Base-by-base conservation (phyloP, 2,888 invertebrate species). In the Congeria kusceri region DNA sequence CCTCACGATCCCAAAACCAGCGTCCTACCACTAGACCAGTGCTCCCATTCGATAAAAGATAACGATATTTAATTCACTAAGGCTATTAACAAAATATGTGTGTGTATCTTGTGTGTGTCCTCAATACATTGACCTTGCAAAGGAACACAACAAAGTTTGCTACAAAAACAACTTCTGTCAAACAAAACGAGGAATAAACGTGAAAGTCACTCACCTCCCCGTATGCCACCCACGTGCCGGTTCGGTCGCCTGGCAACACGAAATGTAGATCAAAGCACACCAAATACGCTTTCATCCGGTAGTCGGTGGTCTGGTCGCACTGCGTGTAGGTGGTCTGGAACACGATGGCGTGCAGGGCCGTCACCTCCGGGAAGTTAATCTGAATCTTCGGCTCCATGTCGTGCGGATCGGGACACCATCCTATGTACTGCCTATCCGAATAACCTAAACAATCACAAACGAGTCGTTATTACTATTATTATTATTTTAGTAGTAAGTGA, bases 401-500 rank as follows among this genome's bases (percentile, higher is more conserved):
- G 49, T 73, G 66, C 18, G 76, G 76, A 44, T 73, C 64, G 3
- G 82, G 82, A 49, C 76, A 82, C 78, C 78, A 82, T 13, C 82
- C 82, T n/a, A 82, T 61, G 25, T 69, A 72, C 27, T 49, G 46
- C 32, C 58, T 56, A 20, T 46, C 18, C 15, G 18, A 20, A 18
- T 27, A 44, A 29, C 20, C 70, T 62, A 53, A 32, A 29, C 47
- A 9, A 58, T 0, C 23, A 25, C n/a, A 39, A 39, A 39, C 15
- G 15, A 11, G 4, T 13, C 27, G 11, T 25, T 27, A 28, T 59
- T 59, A 29, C 27, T 13, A 29, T 56, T 56, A n/a, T n/a, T n/a
- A n/a, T n/a, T n/a, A n/a, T n/a, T n/a, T n/a, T n/a, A n/a, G n/a
- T n/a, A n/a, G n/a, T n/a, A n/a, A n/a, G n/a, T n/a, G n/a, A n/a